phyloP scores from a whole-genome alignment of 2,113 vertebrate genomes.

The Varanus komodoensis region DNA sequence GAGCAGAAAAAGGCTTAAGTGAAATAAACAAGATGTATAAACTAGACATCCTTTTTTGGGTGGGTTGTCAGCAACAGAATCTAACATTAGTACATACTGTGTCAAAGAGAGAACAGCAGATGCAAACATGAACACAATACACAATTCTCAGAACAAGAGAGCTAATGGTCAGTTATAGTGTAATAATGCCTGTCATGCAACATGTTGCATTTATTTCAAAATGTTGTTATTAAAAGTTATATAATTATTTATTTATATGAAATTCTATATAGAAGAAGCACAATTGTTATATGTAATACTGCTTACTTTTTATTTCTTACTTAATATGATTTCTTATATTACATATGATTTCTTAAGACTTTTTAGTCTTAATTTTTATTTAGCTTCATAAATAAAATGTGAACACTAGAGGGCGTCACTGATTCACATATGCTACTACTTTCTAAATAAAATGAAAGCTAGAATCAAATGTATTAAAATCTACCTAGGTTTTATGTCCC shows the following conservation, averaged over 20 bases:
- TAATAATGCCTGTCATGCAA: background rate
- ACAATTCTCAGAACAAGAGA: conserved; percentile 1
- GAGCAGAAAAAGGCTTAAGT: background rate
- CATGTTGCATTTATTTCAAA: background rate
- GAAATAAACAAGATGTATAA: background rate
- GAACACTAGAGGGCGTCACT: conserved; percentile 64
- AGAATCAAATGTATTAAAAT: background rate
- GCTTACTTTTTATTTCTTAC: accelerated
- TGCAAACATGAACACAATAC: conserved; percentile 20
- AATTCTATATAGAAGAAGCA: conserved; percentile 14
- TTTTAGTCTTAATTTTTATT: background rate
- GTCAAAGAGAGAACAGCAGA: background rate
- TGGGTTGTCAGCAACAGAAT: background rate
- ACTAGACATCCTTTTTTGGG: background rate
- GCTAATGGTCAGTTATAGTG: conserved; percentile 1
- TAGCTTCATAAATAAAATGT: conserved; percentile 21
- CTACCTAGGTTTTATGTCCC: background rate
- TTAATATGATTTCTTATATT: too few relatives aligned
- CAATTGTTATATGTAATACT: background rate
- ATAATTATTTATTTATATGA: background rate
- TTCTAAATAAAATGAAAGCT: background rate
- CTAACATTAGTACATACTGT: background rate
- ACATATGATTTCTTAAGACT: accelerated
- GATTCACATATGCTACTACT: background rate
- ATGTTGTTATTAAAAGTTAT: background rate